A percentile compares a stretch with the other conserved stretches of the same genome.
Conservation (phyloP, 64 coral and sea anemone species). For the Dendrophyllia cribrosa region DNA sequence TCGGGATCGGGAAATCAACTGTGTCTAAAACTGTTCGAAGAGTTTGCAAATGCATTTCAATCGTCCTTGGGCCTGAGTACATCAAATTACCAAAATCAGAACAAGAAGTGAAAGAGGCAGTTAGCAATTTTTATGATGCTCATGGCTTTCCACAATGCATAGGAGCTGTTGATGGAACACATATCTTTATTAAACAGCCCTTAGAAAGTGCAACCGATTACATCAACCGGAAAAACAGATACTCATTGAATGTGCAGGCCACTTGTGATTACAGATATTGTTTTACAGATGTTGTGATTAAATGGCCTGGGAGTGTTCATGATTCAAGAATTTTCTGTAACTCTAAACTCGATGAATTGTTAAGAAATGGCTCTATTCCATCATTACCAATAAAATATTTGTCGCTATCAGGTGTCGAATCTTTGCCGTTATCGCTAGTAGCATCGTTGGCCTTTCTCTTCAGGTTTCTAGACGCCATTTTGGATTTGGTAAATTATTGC, state of each 20-base stretch:
- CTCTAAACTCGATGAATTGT: neutral
- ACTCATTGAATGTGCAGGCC: slow-evolving; percentile 36
- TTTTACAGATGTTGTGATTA: neutral
- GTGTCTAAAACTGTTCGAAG: slow-evolving; percentile 44
- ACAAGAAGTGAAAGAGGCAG: slow-evolving; percentile 19
- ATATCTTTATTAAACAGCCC: neutral
- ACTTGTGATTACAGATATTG: slow-evolving; percentile 13
- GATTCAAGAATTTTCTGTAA: slow-evolving; percentile 31
- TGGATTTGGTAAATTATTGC: too few species aligned
- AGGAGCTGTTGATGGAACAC: slow-evolving; percentile 30
- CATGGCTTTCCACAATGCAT: slow-evolving; percentile 57
- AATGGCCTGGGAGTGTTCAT: slow-evolving; percentile 37
- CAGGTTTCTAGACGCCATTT: too few species aligned
- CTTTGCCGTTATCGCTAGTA: too few species aligned
- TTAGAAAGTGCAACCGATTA: neutral
- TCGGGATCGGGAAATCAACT: slow-evolving; percentile 61
- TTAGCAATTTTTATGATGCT: slow-evolving; percentile 31
- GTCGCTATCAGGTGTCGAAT: too few species aligned
- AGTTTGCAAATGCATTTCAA: slow-evolving; percentile 46
- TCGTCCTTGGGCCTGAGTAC: slow-evolving; percentile 46
- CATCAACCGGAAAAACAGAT: slow-evolving; percentile 23
- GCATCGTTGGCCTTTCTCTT: too few species aligned
- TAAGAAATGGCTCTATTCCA: slow-evolving; percentile 22
- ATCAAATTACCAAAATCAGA: slow-evolving; percentile 58
- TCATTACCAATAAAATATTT: neutral